phyloP scores from a whole-genome alignment of 2,888 invertebrate species.

The Drosophila neoperkinsi region DNA sequence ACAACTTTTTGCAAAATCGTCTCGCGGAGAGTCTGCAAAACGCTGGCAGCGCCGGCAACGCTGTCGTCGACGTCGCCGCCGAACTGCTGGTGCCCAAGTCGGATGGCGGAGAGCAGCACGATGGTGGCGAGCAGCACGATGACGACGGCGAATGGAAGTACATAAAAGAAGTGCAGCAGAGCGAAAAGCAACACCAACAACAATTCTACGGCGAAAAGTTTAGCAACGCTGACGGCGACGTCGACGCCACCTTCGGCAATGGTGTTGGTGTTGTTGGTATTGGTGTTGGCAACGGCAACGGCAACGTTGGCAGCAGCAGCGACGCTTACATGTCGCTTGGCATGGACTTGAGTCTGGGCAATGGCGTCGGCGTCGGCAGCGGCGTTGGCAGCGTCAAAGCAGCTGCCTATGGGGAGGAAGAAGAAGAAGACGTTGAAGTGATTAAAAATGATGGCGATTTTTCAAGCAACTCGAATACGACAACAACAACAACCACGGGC shows the following conservation, averaged over 20 bases:
- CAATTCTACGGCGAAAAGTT: constrained; percentile 61
- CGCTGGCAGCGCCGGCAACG: constrained; percentile 64
- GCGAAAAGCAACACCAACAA: constrained; percentile 80
- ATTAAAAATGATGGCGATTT: constrained; percentile 81
- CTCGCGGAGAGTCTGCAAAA: constrained; percentile 80
- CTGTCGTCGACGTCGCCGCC: constrained; percentile 58
- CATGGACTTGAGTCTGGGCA: constrained; percentile 65
- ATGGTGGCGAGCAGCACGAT: constrained; percentile 60
- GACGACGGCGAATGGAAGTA: constrained; percentile 95
- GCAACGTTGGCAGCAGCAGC: constrained; percentile 37
- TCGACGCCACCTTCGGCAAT: constrained; percentile 34
- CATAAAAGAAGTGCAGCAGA: constrained; percentile 88
- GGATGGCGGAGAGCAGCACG: constrained; percentile 62
- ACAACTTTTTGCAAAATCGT: constrained; percentile 78
- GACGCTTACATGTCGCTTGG: constrained; percentile 59
- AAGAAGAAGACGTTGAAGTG: constrained; percentile 72
- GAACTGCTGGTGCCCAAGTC: constrained; percentile 74
- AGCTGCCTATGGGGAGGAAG: constrained; percentile 32
- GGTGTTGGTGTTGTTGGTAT: constrained; percentile 44
- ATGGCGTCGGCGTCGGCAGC: constrained; percentile 58
- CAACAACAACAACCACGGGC: constrained; percentile 58
- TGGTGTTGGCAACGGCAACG: constrained; percentile 50
- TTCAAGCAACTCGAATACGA: constrained; percentile 79
- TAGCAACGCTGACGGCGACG: constrained; percentile 42
- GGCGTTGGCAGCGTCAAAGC: constrained; percentile 45